These are phyloP conservation scores for Caenorhabditis sp. DNA, from an alignment of 2,888 invertebrate species.

Conservation along the genomic window DNA sequence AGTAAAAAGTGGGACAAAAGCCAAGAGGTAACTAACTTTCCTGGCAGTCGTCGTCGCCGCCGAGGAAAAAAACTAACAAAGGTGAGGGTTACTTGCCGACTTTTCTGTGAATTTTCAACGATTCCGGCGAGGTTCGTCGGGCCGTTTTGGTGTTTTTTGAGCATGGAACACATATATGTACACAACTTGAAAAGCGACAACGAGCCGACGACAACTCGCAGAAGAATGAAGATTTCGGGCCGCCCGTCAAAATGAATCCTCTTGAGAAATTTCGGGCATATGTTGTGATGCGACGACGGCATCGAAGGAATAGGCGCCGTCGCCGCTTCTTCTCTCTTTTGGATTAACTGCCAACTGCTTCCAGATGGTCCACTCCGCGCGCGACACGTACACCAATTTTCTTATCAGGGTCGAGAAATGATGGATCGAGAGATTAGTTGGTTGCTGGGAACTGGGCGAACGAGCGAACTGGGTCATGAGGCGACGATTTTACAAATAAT, in stretches of 20 bases:
- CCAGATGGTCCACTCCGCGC: slow-evolving; percentile 21
- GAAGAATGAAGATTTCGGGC: slow-evolving; percentile 21
- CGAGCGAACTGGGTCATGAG: slow-evolving; percentile 8
- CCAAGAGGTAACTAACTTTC: slow-evolving; percentile 36
- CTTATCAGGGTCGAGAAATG: slow-evolving; percentile 27
- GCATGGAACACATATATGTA: neutral
- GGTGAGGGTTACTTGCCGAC: neutral
- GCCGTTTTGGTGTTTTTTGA: slow-evolving; percentile 12
- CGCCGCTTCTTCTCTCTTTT: slow-evolving; percentile 4
- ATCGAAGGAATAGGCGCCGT: slow-evolving; percentile 1
- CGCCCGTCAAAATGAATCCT: slow-evolving; percentile 35
- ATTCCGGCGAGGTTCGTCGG: slow-evolving; percentile 1
- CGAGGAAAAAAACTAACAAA: slow-evolving; percentile 13
- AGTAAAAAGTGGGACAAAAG: neutral
- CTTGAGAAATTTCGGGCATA: slow-evolving; percentile 40
- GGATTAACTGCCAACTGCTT: slow-evolving; percentile 9
- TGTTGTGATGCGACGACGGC: slow-evolving; percentile 20
- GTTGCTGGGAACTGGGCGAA: slow-evolving; percentile 19
- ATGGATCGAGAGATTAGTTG: slow-evolving; percentile 21
- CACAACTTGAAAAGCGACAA: slow-evolving; percentile 5
- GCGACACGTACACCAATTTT: slow-evolving; percentile 12
- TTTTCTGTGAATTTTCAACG: neutral
- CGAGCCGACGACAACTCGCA: slow-evolving; percentile 13
- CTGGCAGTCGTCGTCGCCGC: neutral
- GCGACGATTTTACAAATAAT: neutral